Conservation (phyloP, 2,797 vertebrate genomes). For the Limosa lapponica region DNA sequence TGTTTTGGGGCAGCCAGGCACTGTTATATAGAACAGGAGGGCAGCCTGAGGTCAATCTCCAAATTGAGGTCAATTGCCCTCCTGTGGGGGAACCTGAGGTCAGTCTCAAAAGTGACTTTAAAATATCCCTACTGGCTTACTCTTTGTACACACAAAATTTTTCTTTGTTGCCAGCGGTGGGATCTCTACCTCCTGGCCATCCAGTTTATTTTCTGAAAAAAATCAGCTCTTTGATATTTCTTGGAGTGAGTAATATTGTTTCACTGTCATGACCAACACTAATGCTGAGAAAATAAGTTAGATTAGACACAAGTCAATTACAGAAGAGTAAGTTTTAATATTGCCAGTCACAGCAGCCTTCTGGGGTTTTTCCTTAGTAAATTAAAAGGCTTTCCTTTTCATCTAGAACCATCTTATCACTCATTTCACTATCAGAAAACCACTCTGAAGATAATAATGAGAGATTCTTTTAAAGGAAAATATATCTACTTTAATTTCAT, state of each 20-base stretch:
- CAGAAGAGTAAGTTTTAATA: slow-evolving; percentile 61
- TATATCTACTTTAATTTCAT: slow-evolving; percentile 39
- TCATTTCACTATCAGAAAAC: slow-evolving; percentile 55
- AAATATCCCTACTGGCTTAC: neutral
- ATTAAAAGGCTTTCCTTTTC: slow-evolving; percentile 65
- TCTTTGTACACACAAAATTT: neutral
- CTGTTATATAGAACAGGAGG: neutral
- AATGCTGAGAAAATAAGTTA: slow-evolving; percentile 52
- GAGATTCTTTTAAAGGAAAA: slow-evolving; percentile 52
- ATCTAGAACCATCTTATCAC: slow-evolving; percentile 62
- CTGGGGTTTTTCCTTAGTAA: slow-evolving; percentile 49
- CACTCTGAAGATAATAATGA: slow-evolving; percentile 46
- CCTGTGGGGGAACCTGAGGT: neutral
- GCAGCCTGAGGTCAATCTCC: neutral
- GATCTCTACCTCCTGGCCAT: neutral
- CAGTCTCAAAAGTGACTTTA: slow-evolving; percentile 7
- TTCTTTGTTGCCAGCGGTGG: neutral
- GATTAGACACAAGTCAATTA: slow-evolving; percentile 62
- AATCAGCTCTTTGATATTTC: slow-evolving; percentile 2
- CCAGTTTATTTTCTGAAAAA: neutral
- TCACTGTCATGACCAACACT: slow-evolving; percentile 14
- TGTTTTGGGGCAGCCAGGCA: slow-evolving; percentile 4
- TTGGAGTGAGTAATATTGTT: slow-evolving; percentile 27
- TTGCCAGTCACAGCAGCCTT: slow-evolving; percentile 52
- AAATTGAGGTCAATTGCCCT: slow-evolving; percentile 36